Evolutionary conservation across 2,888 invertebrate species (phyloP), one percentile per base, ranked within the genome.

Genomic region (Liopterus haemorrhoidalis): DNA sequence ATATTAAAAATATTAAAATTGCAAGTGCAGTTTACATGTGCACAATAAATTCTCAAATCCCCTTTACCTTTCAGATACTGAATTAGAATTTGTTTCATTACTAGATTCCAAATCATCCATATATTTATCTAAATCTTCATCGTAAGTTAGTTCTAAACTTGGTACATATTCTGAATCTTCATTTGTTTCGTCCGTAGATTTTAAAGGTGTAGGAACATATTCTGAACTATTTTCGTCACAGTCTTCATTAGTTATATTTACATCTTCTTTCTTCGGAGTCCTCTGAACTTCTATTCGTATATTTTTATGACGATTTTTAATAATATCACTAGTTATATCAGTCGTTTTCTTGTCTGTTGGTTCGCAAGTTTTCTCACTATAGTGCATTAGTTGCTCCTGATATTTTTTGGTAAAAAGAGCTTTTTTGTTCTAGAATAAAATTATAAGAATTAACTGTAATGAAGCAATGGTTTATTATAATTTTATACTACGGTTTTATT

Each of bases 401-500:
- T 31, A 38, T 31, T 44, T 44, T 24, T 28, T 32, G 11, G 27
- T 22, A 18, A 19, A 20, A 33, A 45, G 39, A 8, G 20, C 24
- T 37, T 44, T 24, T 19, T 46, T 46, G n/a, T 41, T 27, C 19
- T 42, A 28, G n/a, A n/a, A n/a, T 32, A 25, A 15, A 15, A 14
- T 35, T n/a, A 16, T 5, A 41, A 20, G 24, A 11, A 12, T 6
- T 9, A 36, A 35, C 21, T 3, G 19, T n/a, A 16, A 24, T 16
- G 33, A 5, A 38, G 11, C 16, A 33, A 41, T 37, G n/a, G n/a
- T n/a, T n/a, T n/a, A n/a, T n/a, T n/a, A n/a, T n/a, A n/a, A n/a
- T n/a, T n/a, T n/a, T n/a, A n/a, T n/a, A n/a, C n/a, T n/a, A 54
- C 32, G 6, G 58, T 48, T 44, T 56, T 60, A 43, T 65, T 64